Percentiles rank a stretch among this genome's conserved stretches.
Conservation (phyloP, 2,113 vertebrate species). For the Seriola quinqueradiata region DNA sequence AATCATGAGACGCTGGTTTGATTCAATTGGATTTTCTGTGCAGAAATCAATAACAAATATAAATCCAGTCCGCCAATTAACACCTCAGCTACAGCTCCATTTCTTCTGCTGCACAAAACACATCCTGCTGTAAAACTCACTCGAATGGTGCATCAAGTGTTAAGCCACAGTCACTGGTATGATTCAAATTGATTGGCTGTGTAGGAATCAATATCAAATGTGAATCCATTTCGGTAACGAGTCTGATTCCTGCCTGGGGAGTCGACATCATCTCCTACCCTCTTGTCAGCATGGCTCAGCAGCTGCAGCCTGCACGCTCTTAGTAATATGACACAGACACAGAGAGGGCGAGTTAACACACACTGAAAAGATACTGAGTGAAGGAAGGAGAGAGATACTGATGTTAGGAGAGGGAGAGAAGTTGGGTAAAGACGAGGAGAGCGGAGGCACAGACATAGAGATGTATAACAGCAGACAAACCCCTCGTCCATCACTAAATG, state of each 20-base stretch:
- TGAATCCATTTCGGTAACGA: slow-evolving; percentile 52
- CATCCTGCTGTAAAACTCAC: not conserved
- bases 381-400: slow-evolving; percentile 40
- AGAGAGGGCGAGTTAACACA: slow-evolving; percentile 44
- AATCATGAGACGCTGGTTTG: not conserved
- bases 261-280: slow-evolving; percentile 53
- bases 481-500: slow-evolving; percentile 62
- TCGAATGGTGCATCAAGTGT: not conserved
- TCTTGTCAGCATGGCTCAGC: slow-evolving; percentile 61
- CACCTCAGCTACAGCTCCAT: not conserved
- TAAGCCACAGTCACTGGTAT: slow-evolving; percentile 27
- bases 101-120: not conserved
- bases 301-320: slow-evolving; percentile 35
- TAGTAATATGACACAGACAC: slow-evolving; percentile 59
- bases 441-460: slow-evolving; percentile 45
- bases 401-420: slow-evolving; percentile 48
- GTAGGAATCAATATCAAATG: slow-evolving; percentile 51
- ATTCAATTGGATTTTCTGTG: slow-evolving; percentile 8
- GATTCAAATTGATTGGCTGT: slow-evolving; percentile 37
- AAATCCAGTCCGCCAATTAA: slow-evolving; percentile 18
- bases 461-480: slow-evolving; percentile 47
- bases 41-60: slow-evolving; percentile 18
- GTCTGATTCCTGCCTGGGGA: slow-evolving; percentile 53
- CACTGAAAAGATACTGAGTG: slow-evolving; percentile 43
- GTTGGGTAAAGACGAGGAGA: slow-evolving; percentile 46